These are phyloP conservation scores for Apotomis betuletana DNA, from an alignment of 2,888 invertebrate species.

Conservation along the genomic window DNA sequence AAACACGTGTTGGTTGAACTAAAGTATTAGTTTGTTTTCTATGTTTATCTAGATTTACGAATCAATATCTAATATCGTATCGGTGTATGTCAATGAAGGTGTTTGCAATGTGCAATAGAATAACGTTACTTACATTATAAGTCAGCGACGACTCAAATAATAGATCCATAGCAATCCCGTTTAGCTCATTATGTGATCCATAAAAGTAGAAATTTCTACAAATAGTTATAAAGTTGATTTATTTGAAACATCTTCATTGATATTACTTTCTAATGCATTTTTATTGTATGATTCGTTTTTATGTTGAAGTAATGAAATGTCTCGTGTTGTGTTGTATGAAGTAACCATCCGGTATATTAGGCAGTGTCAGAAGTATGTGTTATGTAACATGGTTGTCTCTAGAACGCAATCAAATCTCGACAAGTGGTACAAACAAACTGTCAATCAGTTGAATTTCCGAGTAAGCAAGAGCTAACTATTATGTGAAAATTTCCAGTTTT, in stretches of 20 bases:
- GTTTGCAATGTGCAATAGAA: conserved; percentile 8
- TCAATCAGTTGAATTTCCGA: too few relatives aligned
- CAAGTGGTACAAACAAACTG: too few relatives aligned
- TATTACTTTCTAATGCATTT: conserved; percentile 21
- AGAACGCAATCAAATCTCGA: too few relatives aligned
- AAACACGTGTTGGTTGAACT: conserved; percentile 29
- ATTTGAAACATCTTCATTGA: conserved; percentile 26
- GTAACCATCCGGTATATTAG: neutral
- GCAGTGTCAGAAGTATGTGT: neutral
- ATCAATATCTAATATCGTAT: conserved; percentile 9
- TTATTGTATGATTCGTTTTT: neutral
- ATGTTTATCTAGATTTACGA: conserved; percentile 33
- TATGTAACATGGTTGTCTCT: too few relatives aligned
- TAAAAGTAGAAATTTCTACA: neutral
- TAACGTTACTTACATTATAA: neutral
- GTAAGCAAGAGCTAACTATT: too few relatives aligned
- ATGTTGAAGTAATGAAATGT: neutral
- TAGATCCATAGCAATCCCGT: too few relatives aligned
- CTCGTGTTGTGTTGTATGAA: conserved; percentile 15
- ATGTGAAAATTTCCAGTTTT: too few relatives aligned
- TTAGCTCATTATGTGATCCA: neutral
- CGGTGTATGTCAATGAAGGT: conserved; percentile 11
- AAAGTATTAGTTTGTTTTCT: conserved; percentile 43
- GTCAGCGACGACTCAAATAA: neutral
- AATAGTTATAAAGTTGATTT: neutral